Evolutionary conservation across 2,888 invertebrate species (phyloP), one percentile per base, ranked within the genome.

Genomic region (Andrena haemorrhoa): DNA sequence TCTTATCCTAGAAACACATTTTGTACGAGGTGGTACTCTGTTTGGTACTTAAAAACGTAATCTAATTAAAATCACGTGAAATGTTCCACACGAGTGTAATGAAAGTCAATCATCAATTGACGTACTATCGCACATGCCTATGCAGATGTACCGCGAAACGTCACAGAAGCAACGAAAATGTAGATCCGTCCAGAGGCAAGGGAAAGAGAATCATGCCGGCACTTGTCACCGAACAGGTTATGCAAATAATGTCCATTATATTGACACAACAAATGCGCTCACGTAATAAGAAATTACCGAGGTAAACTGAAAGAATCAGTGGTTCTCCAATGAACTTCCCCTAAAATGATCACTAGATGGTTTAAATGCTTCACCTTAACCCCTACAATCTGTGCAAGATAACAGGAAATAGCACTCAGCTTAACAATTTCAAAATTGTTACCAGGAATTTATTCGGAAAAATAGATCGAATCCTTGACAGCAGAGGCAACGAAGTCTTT

Each of bases 161-260:
- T 49, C 29, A 16, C 12, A 33, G 47, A 8, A 66, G 12, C 23
- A 16, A 71, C 26, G n/a, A 61, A 74, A 29, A 58, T 8, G 41
- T 29, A 8, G 0, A 66, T 35, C 29, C 1, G 2, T 51, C 4
- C 4, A 8, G 8, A 20, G 5, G 29, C 26, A 16, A 6, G 26
- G 20, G 49, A 68, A 63, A 35, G 16, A 33, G 72, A 64, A 71
- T 58, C 2, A 23, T 51, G 16, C 23, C 12, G 26, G 33, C 4
- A 35, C 23, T 33, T 20, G 26, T 23, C 64, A 31, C 20, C 26
- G 29, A 78, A 60, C 58, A n/a, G 66, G 71, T 77, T 83, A 74
- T 75, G 60, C 56, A 83, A 82, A 82, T 69, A 70, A 77, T 31
- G 10, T 16, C 20, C 33, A 47, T 64, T 75, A 60, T n/a, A 49